A percentile compares a stretch with the other conserved stretches of the same genome.
Conservation (phyloP, 2,797 vertebrate species). For the Astyanax mexicanus region DNA sequence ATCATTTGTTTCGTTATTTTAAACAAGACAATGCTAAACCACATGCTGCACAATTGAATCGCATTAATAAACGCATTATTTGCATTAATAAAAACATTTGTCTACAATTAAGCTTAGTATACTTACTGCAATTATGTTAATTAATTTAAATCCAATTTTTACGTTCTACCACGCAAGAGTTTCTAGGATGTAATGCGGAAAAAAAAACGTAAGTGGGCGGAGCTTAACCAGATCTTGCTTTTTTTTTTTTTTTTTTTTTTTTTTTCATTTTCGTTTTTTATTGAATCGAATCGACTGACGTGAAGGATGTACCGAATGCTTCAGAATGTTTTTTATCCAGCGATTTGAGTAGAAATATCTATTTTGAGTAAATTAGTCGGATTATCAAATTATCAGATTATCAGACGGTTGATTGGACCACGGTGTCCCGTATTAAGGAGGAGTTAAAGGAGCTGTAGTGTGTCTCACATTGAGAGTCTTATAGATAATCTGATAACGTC, state of each 20-base stretch:
- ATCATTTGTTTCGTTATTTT: no score
- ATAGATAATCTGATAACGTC: conserved; percentile 19
- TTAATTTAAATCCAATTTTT: no score
- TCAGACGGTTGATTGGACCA: conserved; percentile 33
- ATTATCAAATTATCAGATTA: conserved; percentile 22
- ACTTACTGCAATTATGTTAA: no score
- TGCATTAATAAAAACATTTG: no score
- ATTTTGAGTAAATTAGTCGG: background rate
- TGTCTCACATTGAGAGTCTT: conserved; percentile 82
- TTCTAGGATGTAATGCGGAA: no score
- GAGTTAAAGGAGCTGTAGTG: conserved; percentile 64
- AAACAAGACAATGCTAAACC: no score
- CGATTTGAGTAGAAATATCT: background rate
- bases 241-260: background rate
- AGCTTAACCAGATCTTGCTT: background rate
- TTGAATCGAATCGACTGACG: background rate
- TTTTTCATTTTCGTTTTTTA: no score
- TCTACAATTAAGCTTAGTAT: no score
- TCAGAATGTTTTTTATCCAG: background rate
- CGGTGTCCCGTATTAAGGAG: conserved; percentile 54
- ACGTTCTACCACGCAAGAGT: no score
- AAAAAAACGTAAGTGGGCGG: background rate
- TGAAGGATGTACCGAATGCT: background rate
- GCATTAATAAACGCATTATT: no score
- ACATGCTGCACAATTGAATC: no score